Evolutionary conservation across 2,888 invertebrate species (phyloP), one percentile per base, ranked within the genome.

Genomic region (Sesamia inferens): DNA sequence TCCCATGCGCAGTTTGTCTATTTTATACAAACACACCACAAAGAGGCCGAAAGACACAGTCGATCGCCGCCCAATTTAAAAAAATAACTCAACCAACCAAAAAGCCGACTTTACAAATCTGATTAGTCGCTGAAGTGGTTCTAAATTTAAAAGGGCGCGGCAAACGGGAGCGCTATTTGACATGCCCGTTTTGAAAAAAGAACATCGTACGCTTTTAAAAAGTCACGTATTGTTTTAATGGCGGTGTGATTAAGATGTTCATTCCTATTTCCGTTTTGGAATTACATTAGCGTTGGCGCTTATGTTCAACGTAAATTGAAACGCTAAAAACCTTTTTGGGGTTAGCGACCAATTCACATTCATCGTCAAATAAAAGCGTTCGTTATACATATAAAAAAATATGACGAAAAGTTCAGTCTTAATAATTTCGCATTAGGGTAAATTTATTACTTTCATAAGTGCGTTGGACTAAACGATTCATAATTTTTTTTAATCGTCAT

Each of bases 121-220:
- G 93, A 95, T 96, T 96, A 95, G 93, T 88, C 86, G 89, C 87
- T 93, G 94, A 94, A 95, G 95, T 95, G 95, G 94, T 95, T 95
- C 95, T 94, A 94, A 94, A 94, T 95, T 95, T 95, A 94, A 95
- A 94, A 93, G 92, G 92, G 90, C 88, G 92, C 92, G 88, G 89
- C 90, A 87, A 88, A 87, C 82, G 81, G 83, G 71, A 84, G 79
- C 89, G 86, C 85, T 95, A 92, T 96, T 95, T 95, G 94, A 95
- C 95, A 93, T 88, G 91, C 88, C 83, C 79, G 79, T 81, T 87
- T 91, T 88, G 91, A 87, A 88, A 88, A 89, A 84, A 83, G 83
- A 88, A 88, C 85, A 87, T 89, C 87, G 90, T 90, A 93, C 90
- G 92, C 93, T 94, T 93, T 93, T 91, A 92, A 77, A 78, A 80